A percentile compares a stretch with the other conserved stretches of the same genome.
phyloP scores from a whole-genome alignment of 1,140 invertebrate genomes.

The Sycophila sp. region DNA sequence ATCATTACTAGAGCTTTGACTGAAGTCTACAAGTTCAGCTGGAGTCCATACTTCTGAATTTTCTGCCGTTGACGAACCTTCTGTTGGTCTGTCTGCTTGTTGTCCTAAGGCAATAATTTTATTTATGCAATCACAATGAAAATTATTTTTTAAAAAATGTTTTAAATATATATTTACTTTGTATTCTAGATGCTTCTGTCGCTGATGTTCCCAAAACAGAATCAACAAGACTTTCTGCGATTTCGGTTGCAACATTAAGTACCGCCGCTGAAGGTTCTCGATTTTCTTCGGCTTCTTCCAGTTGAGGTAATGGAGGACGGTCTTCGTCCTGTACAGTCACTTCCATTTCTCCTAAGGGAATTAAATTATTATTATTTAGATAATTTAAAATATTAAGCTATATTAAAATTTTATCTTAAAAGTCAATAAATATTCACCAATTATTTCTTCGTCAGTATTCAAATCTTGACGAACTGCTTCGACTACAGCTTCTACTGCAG shows the following conservation, averaged over 20 bases:
- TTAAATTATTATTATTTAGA: constrained; percentile 2
- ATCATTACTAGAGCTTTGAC: constrained; percentile 51
- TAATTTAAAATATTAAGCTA: background rate
- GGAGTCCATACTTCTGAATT: constrained; percentile 25
- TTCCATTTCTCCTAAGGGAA: constrained; percentile 60
- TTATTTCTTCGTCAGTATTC: constrained; percentile 58
- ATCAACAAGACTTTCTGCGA: constrained; percentile 60
- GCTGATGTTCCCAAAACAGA: constrained; percentile 55
- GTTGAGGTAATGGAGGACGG: constrained; percentile 50
- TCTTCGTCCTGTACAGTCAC: constrained; percentile 60
- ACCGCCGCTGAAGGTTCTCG: constrained; percentile 44
- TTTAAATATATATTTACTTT: constrained; percentile 42
- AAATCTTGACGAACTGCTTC: constrained; percentile 44
- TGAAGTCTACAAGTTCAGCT: constrained; percentile 54
- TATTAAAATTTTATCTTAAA: background rate
- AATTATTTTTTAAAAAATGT: background rate
- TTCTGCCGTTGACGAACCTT: constrained; percentile 33
- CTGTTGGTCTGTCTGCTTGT: constrained; percentile 45
- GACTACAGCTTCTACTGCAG: constrained; percentile 49
- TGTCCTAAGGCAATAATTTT: constrained; percentile 35
- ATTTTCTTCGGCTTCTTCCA: constrained; percentile 47
- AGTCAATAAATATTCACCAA: constrained; percentile 43
- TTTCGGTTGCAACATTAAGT: constrained; percentile 50
- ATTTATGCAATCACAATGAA: background rate
- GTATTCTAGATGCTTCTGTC: constrained; percentile 52